Evolutionary conservation across 2,113 vertebrate species (phyloP).

Genomic region (Nipponia nippon): DNA sequence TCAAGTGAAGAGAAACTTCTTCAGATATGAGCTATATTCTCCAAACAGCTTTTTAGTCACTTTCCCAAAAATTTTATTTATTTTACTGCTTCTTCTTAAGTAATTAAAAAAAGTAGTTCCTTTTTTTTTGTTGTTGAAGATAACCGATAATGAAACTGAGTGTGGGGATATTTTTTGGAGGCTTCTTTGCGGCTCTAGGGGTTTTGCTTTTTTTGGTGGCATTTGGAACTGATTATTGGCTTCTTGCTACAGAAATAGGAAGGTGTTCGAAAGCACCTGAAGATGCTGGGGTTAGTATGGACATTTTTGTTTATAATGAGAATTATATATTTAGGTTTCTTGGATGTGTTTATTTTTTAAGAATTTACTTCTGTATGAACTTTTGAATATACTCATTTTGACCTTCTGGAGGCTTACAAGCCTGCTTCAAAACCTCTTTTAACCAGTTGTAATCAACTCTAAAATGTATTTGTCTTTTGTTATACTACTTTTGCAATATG

Average conservation of each 20-base stretch:
- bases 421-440: not conserved
- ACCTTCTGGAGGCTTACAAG: not conserved
- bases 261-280: slow-evolving; percentile 75
- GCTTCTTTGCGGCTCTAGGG: slow-evolving; percentile 90
- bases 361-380: not conserved
- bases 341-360: not conserved
- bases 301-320: slow-evolving; percentile 27
- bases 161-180: slow-evolving; percentile 90
- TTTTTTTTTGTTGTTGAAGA: not conserved
- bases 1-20: slow-evolving; percentile 7
- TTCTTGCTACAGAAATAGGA: slow-evolving; percentile 84
- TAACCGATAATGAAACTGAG: slow-evolving; percentile 83
- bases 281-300: slow-evolving; percentile 57
- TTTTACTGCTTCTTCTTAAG: not conserved
- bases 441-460: not conserved
- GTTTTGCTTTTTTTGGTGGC: slow-evolving; percentile 87
- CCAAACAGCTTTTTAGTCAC: not conserved
- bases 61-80: not conserved
- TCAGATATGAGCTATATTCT: not conserved
- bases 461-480: not conserved
- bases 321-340: not conserved
- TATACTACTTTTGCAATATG: not conserved
- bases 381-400: not conserved
- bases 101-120: not conserved
- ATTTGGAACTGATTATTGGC: slow-evolving; percentile 98